Evolutionary conservation across 2,113 vertebrate species (phyloP).

Genomic region (Physeter macrocephalus): DNA sequence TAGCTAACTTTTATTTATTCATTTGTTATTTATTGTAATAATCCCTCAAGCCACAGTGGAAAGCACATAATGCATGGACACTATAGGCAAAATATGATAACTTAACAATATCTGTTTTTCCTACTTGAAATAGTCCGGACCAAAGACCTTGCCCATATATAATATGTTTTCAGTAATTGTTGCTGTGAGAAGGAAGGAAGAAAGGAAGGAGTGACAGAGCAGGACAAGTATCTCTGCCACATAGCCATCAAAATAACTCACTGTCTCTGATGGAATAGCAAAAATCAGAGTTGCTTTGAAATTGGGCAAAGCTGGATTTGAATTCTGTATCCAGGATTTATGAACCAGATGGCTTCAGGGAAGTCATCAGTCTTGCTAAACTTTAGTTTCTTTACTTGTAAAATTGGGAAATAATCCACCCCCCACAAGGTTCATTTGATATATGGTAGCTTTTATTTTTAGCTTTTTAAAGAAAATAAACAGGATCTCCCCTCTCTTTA

Average conservation of each 20-base stretch:
- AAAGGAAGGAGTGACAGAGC: neutral
- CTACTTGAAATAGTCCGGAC: neutral
- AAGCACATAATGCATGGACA: neutral
- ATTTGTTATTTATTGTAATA: neutral
- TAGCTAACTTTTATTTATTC: neutral
- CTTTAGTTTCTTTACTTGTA: neutral
- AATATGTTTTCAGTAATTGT: neutral
- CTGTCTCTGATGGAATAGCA: neutral
- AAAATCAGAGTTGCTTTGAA: neutral
- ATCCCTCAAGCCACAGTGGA: neutral
- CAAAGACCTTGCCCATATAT: neutral
- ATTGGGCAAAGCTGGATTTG: neutral
- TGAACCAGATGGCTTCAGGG: neutral
- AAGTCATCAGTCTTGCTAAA: neutral
- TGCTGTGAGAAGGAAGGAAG: neutral
- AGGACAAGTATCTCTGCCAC: neutral
- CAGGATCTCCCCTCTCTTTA: neutral
- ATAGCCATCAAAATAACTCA: neutral
- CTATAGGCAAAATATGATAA: neutral
- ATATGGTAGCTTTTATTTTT: neutral
- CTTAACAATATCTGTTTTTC: neutral
- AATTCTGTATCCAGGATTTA: neutral
- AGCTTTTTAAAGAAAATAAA: neutral
- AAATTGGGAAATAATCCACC: neutral
- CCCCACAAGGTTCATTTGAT: neutral